These are phyloP conservation scores for Aphaenogaster floridana DNA, from an alignment of 1,140 invertebrate genomes.

Conservation along the genomic window DNA sequence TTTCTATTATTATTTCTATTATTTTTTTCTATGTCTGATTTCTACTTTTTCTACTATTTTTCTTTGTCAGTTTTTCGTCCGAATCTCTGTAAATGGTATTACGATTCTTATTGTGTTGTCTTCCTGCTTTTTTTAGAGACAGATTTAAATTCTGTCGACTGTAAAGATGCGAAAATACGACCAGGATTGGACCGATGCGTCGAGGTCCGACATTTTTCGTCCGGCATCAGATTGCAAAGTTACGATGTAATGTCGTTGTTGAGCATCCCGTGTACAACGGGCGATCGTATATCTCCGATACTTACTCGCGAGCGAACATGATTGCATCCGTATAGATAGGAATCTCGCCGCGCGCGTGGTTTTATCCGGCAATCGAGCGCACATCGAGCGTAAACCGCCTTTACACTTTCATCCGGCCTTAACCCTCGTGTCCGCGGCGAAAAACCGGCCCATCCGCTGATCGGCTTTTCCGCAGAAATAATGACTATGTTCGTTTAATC, in stretches of 20 bases:
- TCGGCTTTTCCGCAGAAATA: neutral
- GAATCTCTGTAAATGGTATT: neutral
- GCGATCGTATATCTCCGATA: slow-evolving; percentile 33
- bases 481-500: neutral
- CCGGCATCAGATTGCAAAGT: slow-evolving; percentile 29
- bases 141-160: neutral
- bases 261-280: neutral
- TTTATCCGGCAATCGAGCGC: slow-evolving; percentile 49
- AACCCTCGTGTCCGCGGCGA: neutral
- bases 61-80: neutral
- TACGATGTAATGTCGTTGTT: slow-evolving; percentile 28
- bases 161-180: neutral
- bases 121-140: neutral
- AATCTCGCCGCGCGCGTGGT: slow-evolving; percentile 30
- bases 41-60: neutral
- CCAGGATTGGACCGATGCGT: neutral
- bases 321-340: slow-evolving; percentile 51
- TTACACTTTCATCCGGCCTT: slow-evolving; percentile 35
- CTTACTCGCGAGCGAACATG: slow-evolving; percentile 37
- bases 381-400: slow-evolving; percentile 44
- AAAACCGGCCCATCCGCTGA: neutral
- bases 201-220: neutral
- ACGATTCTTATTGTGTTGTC: neutral
- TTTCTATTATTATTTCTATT: neutral
- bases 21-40: neutral